Percentiles rank a stretch among this genome's conserved stretches.
Evolutionary conservation across 2,888 invertebrate species (phyloP).

Genomic region (Epistrophe grossulariae): DNA sequence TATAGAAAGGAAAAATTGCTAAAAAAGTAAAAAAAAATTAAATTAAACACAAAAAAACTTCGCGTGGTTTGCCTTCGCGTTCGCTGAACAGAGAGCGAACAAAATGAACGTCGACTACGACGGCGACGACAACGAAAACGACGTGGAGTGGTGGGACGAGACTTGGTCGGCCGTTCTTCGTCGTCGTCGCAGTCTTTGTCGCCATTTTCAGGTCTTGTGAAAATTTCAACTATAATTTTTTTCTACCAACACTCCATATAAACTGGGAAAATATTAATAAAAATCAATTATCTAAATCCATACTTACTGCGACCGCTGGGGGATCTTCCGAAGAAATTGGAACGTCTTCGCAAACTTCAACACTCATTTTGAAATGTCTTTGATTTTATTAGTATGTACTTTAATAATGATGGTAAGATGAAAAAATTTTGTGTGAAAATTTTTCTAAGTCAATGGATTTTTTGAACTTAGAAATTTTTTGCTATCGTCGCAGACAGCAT

Average conservation of each 20-base stretch:
- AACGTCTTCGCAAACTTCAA: slow-evolving; percentile 51
- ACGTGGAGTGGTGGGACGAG: slow-evolving; percentile 59
- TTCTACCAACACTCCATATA: slow-evolving; percentile 33
- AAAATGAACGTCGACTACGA: slow-evolving; percentile 70
- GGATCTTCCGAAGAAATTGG: slow-evolving; percentile 46
- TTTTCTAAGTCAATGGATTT: slow-evolving; percentile 78
- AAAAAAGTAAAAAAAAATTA: slow-evolving; percentile 27
- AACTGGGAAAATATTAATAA: slow-evolving; percentile 37
- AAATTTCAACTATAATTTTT: slow-evolving; percentile 59
- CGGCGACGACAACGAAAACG: slow-evolving; percentile 51
- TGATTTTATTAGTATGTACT: slow-evolving; percentile 29
- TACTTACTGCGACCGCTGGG: slow-evolving; percentile 67
- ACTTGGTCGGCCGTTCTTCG: slow-evolving; percentile 49
- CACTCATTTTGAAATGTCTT: slow-evolving; percentile 59
- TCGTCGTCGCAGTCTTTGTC: slow-evolving; percentile 55
- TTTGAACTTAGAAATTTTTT: slow-evolving; percentile 79
- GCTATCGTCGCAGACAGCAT: slow-evolving; percentile 51
- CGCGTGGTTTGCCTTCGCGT: slow-evolving; percentile 67
- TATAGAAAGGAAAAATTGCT: slow-evolving; percentile 4
- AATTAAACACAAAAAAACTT: slow-evolving; percentile 41
- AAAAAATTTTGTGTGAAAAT: slow-evolving; percentile 61
- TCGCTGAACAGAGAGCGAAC: slow-evolving; percentile 66
- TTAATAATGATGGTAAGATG: slow-evolving; percentile 13
- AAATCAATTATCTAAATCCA: slow-evolving; percentile 40
- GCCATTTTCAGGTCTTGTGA: slow-evolving; percentile 73